A percentile compares a stretch with the other conserved stretches of the same genome.
Evolutionary conservation across 2,797 vertebrate genomes (phyloP).

Genomic region (Moxostoma hubbsi): DNA sequence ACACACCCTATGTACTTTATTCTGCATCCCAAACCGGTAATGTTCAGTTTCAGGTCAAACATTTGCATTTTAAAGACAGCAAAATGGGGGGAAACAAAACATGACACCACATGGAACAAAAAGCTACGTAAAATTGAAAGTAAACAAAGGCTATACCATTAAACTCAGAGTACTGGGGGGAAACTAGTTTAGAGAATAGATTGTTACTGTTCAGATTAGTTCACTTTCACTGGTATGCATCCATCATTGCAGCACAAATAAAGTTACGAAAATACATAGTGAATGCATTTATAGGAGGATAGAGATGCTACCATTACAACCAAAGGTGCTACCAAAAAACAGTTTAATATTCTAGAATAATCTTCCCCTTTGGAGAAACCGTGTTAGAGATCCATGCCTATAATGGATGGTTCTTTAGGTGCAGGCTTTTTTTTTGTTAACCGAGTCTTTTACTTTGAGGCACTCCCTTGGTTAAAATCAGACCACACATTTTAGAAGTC

Average conservation of each 20-base stretch:
- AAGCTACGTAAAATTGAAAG: slow-evolving; percentile 66
- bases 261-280: slow-evolving; percentile 64
- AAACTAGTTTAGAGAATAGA: slow-evolving; percentile 66
- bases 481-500: slow-evolving; percentile 39
- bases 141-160: slow-evolving; percentile 72
- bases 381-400: slow-evolving; percentile 61
- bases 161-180: slow-evolving; percentile 69
- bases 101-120: slow-evolving; percentile 68
- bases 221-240: slow-evolving; percentile 69
- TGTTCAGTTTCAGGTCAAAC: slow-evolving; percentile 61
- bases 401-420: slow-evolving; percentile 65
- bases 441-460: slow-evolving; percentile 64
- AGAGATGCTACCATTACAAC: slow-evolving; percentile 70
- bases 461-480: slow-evolving; percentile 55
- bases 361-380: slow-evolving; percentile 67
- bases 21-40: slow-evolving; percentile 52
- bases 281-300: slow-evolving; percentile 62
- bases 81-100: slow-evolving; percentile 51
- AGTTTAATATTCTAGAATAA: slow-evolving; percentile 63
- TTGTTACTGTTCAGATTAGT: slow-evolving; percentile 69
- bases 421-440: slow-evolving; percentile 69
- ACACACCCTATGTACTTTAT: slow-evolving; percentile 33
- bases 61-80: slow-evolving; percentile 53
- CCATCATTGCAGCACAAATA: slow-evolving; percentile 67
- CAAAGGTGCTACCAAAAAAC: slow-evolving; percentile 68